Evolutionary conservation across 1,140 invertebrate species (phyloP).

Genomic region (Drosophila pruinosa): DNA sequence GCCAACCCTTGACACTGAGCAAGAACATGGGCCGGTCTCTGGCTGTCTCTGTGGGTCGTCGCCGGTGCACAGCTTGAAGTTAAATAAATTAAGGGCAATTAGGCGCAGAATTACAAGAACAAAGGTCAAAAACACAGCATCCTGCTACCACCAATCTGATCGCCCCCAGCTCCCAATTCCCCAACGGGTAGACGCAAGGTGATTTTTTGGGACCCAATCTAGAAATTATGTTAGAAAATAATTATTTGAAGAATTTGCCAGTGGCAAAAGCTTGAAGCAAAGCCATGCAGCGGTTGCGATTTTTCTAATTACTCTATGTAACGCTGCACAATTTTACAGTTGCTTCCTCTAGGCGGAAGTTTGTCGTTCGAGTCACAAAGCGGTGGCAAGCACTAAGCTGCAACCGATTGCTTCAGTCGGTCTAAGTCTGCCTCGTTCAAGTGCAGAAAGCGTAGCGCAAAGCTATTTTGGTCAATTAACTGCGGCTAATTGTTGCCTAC

Average conservation of each 20-base stretch:
- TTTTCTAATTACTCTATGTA: conserved; percentile 62
- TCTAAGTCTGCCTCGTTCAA: conserved; percentile 49
- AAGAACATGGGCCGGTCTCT: neutral
- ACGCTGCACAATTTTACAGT: conserved; percentile 62
- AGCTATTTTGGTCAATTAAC: conserved; percentile 76
- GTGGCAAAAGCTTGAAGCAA: conserved; percentile 1
- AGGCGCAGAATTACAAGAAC: conserved; percentile 67
- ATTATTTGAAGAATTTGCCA: conserved; percentile 40
- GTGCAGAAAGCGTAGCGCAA: conserved; percentile 76
- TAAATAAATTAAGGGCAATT: conserved; percentile 80
- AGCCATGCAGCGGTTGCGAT: conserved; percentile 37
- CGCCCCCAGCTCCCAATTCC: neutral
- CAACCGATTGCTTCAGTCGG: too few relatives aligned
- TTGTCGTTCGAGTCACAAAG: conserved; percentile 33
- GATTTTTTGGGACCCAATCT: conserved; percentile 38
- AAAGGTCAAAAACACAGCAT: conserved; percentile 51
- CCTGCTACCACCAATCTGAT: conserved; percentile 6
- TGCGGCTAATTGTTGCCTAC: conserved; percentile 76
- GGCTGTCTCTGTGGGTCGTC: neutral
- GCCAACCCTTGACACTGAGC: conserved; percentile 62
- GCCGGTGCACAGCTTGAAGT: conserved; percentile 71
- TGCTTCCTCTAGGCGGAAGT: conserved; percentile 55
- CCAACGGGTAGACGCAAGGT: conserved; percentile 39
- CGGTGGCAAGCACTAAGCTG: conserved; percentile 39
- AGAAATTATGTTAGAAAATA: conserved; percentile 58